phyloP scores from a whole-genome alignment of 2,797 vertebrate genomes.

The Molossus alvarezi region DNA sequence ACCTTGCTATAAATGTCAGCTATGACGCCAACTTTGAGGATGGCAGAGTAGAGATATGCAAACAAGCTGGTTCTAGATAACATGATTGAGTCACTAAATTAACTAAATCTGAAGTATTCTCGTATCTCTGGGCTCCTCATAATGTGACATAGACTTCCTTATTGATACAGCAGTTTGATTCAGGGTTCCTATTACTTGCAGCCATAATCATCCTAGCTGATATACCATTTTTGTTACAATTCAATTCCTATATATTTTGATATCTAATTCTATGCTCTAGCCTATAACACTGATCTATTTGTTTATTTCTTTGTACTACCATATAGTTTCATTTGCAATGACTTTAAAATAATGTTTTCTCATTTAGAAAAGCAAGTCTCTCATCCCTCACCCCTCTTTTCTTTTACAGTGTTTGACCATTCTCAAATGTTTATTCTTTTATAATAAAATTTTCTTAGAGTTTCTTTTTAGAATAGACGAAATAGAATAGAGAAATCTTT shows the following conservation, averaged over 20 bases:
- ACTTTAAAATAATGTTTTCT: conserved; percentile 12
- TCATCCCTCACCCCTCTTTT: not conserved
- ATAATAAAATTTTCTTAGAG: conserved; percentile 51
- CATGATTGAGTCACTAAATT: not conserved
- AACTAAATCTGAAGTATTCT: conserved; percentile 34
- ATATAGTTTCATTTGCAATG: not conserved
- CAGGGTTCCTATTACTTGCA: not conserved
- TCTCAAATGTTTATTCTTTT: conserved; percentile 70
- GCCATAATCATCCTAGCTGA: not conserved
- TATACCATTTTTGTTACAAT: conserved; percentile 9
- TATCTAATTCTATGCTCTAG: not conserved
- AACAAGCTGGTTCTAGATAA: not conserved
- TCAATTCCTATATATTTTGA: not conserved
- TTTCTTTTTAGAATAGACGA: conserved; percentile 58
- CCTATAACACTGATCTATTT: not conserved
- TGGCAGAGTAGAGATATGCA: not conserved
- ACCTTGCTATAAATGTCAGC: not conserved
- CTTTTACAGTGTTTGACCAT: conserved; percentile 12
- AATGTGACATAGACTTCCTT: not conserved
- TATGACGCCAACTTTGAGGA: not conserved
- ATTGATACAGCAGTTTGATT: conserved; percentile 26
- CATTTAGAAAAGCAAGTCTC: conserved; percentile 17
- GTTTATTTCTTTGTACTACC: not conserved
- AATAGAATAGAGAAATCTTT: conserved; percentile 7
- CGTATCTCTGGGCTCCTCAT: not conserved